Base-by-base conservation (phyloP, 92 coral and sea anemone genomes). In the Phenganax subtilis region DNA sequence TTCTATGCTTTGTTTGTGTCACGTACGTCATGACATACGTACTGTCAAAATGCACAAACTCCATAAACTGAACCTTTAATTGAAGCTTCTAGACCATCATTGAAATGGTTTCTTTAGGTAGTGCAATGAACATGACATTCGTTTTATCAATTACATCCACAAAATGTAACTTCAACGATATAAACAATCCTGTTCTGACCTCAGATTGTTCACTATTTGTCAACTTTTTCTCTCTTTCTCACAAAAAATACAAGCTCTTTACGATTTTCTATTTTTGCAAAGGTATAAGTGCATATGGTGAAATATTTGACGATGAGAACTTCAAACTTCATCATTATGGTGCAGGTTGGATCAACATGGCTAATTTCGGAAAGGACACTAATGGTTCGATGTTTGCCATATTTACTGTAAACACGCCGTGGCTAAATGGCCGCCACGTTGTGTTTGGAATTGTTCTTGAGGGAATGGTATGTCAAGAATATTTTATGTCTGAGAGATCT, bases 331-430 rank as follows among this genome's bases (percentile, higher is more conserved):
- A 80, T 66, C 97, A 93, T 82, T 89, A 91, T 84, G 92, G 97
- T 9, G 88, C 96, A 16, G 97, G 97, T 2, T 93, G 93, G 91
- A 76, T 93, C 30, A 93, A 96, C 67, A 93, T 93, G 97, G 97
- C 97, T 8, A 93, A 93, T 86, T 88, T 96, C 59, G 97, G 97
- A 12, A 65, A 82, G 58, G 97, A 93, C 69, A 89, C 97, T 55
- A 93, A 93, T 86, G 97, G 97, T 11, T 93, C 97, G 4, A 96
- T 91, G 89, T 93, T 93, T 80, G 92, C 92, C 62, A 91, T 93
- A 59, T 91, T 96, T 55, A 91, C 96, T 17, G 89, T 89, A 9
- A 83, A 84, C 81, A 91, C 97, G 6, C 57, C 87, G 9, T 93
- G 97, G 97, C 82, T 93, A 28, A 92, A 93, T 83, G 97, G 91